Percentiles rank a stretch among this genome's conserved stretches.
Evolutionary conservation across 2,797 vertebrate genomes (phyloP).

Genomic region (Enteromius anoplus): DNA sequence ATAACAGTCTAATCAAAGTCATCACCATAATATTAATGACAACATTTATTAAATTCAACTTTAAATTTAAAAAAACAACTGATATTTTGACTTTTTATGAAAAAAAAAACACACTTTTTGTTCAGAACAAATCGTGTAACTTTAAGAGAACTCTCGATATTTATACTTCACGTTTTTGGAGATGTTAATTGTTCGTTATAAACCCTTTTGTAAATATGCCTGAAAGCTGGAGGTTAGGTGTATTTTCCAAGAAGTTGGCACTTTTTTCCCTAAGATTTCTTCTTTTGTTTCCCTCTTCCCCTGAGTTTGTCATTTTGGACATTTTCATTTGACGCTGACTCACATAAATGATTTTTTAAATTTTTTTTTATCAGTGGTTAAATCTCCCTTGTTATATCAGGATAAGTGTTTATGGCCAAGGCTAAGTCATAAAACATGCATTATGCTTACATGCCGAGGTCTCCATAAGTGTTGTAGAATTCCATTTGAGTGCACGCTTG

Average conservation of each 20-base stretch:
- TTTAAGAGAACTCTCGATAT: neutral
- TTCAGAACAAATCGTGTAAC: neutral
- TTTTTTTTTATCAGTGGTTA: neutral
- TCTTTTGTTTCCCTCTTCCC: too few species aligned
- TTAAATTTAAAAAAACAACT: too few species aligned
- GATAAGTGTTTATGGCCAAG: neutral
- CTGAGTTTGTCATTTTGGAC: neutral
- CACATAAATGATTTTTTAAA: neutral
- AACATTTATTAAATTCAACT: too few species aligned
- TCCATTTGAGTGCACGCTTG: constrained; percentile 99
- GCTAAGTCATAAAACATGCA: neutral
- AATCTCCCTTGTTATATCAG: neutral
- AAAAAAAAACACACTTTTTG: neutral
- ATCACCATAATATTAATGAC: too few species aligned
- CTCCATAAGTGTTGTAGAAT: constrained; percentile 97
- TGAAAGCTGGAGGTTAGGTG: neutral
- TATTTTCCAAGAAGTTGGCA: neutral
- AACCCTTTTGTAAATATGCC: neutral
- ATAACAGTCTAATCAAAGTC: neutral
- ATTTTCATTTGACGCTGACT: neutral
- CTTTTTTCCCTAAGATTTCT: neutral
- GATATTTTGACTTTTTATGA: neutral
- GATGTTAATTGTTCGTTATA: neutral
- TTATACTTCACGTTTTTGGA: too few species aligned
- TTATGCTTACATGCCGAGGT: constrained; percentile 88